Percentiles rank a stretch among this genome's conserved stretches.
Conservation (phyloP, 2,797 vertebrate species). For the Chanos chanos region DNA sequence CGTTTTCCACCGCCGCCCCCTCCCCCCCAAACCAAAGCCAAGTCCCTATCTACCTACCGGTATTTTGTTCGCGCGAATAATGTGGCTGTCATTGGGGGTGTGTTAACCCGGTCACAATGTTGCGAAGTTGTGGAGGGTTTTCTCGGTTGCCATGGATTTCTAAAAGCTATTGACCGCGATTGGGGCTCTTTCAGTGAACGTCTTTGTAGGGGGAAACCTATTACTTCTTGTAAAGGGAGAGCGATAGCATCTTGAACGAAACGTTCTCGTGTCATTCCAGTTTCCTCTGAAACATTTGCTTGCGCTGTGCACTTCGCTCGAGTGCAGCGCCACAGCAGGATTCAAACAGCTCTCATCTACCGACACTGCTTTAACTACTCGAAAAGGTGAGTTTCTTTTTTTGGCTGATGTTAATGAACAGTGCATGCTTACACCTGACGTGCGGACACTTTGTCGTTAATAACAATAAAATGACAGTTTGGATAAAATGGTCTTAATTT, state of each 20-base stretch:
- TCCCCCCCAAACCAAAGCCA: neutral
- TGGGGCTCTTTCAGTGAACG: slow-evolving; percentile 62
- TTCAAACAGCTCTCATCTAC: too few species aligned
- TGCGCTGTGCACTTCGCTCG: slow-evolving; percentile 38
- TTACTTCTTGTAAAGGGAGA: slow-evolving; percentile 56
- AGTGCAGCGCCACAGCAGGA: slow-evolving; percentile 45
- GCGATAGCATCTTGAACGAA: slow-evolving; percentile 49
- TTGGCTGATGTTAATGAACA: neutral
- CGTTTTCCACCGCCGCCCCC: slow-evolving; percentile 16
- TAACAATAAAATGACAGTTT: too few species aligned
- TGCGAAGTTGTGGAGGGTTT: slow-evolving; percentile 67
- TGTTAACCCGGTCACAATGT: slow-evolving; percentile 68
- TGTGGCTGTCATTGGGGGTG: slow-evolving; percentile 60
- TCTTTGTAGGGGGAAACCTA: slow-evolving; percentile 65
- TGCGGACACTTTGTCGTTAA: slow-evolving; percentile 1
- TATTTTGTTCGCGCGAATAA: slow-evolving; percentile 52
- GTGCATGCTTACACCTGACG: neutral
- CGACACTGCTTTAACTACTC: too few species aligned
- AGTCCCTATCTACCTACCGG: slow-evolving; percentile 42
- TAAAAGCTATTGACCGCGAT: slow-evolving; percentile 70
- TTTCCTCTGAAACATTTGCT: slow-evolving; percentile 41
- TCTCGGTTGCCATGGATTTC: slow-evolving; percentile 72
- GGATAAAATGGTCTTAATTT: too few species aligned
- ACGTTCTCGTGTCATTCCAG: slow-evolving; percentile 45
- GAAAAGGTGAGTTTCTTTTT: slow-evolving; percentile 53